Evolutionary conservation across 2,888 invertebrate genomes (phyloP), one percentile per base, ranked within the genome.

Genomic region (Machimus atricapillus): DNA sequence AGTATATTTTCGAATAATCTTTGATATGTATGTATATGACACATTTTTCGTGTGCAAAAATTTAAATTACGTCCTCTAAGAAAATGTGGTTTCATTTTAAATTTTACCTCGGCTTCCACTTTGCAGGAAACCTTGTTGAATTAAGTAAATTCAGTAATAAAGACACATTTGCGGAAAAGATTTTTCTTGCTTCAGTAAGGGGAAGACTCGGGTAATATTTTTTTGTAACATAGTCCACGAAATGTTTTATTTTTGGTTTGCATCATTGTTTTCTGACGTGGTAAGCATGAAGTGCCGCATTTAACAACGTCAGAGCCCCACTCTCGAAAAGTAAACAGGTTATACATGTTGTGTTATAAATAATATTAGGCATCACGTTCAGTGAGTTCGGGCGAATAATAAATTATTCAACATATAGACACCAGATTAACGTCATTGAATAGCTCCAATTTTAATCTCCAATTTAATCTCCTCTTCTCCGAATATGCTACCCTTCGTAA

Each of bases 1-100:
- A 78, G 23, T 81, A 52, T 56, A 56, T 81, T 81, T 81, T 56
- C 31, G 43, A 23, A 19, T 81, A 79, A 27, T 31, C 31, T 52
- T 81, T 81, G n/a, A 81, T 81, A 81, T 52, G 37, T 52, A 81
- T 56, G 52, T 81, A 34, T 56, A 43, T 52, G 23, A 34, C 81
- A 81, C 81, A 81, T 81, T 56, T 81, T 81, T 81, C 56, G 81
- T 81, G 81, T 81, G 81, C 34, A 31, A 37, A 40, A 6, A 14
- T 74, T 40, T 34, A 76, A 37, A 19, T 19, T 37, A 76, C 40
- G 31, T 76, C 31, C n/a, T 31, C 27, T 34, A 37, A 37, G 14
- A 37, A n/a, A n/a, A 74, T 14, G 2, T 1, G 12, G 37, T 76
- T 66, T 66, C n/a, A n/a, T 52, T 66, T 19, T 23, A 23, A 23